A percentile compares a stretch with the other conserved stretches of the same genome.
Conservation (phyloP, 2,113 vertebrate genomes). For the Tamias sibiricus region DNA sequence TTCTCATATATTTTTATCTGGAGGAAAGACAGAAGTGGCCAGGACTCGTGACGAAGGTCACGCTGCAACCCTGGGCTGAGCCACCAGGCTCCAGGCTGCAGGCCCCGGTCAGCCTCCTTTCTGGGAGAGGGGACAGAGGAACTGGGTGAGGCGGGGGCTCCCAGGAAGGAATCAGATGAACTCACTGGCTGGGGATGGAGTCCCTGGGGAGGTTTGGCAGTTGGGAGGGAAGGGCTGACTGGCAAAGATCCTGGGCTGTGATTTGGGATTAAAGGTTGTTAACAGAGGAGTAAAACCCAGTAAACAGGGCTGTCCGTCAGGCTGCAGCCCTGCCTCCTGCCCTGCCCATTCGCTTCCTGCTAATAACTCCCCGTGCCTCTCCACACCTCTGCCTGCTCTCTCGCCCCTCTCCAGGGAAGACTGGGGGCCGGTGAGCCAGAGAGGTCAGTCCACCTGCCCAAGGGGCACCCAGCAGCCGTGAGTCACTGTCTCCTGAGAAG, state of each 20-base stretch:
- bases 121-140: neutral
- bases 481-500: neutral
- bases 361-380: neutral
- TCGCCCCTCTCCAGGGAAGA: neutral
- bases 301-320: neutral
- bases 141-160: neutral
- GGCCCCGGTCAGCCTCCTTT: neutral
- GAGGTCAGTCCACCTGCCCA: neutral
- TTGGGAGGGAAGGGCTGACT: neutral
- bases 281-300: neutral
- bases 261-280: neutral
- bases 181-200: neutral
- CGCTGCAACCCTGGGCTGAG: accelerated
- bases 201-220: neutral
- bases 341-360: neutral
- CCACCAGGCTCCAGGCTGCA: accelerated
- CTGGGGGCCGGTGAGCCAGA: neutral
- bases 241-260: neutral
- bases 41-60: too few relatives aligned
- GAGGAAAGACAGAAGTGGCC: neutral
- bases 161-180: neutral
- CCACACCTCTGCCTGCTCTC: neutral
- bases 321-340: neutral
- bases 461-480: neutral
- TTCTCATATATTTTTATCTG: neutral